phyloP scores from a whole-genome alignment of 2,113 vertebrate genomes.

The Isurus oxyrinchus region DNA sequence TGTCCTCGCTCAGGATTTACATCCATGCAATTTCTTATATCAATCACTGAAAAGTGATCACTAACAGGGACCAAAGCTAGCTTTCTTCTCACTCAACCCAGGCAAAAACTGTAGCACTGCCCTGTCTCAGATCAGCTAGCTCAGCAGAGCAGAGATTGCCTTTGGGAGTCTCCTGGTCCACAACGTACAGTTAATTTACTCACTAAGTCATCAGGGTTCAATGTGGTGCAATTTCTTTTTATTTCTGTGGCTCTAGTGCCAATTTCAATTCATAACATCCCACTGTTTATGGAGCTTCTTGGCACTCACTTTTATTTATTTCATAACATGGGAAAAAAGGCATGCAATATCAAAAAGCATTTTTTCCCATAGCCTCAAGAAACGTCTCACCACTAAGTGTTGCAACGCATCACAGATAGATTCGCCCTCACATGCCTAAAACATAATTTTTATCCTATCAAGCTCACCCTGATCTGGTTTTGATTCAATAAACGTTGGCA shows the following conservation, averaged over 20 bases:
- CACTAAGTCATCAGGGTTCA: neutral
- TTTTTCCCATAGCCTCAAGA: neutral
- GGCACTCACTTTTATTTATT: neutral
- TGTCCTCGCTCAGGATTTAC: neutral
- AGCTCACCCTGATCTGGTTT: neutral
- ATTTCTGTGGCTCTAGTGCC: neutral
- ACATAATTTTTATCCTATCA: neutral
- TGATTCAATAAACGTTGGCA: conserved; percentile 5
- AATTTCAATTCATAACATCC: neutral
- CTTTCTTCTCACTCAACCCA: neutral
- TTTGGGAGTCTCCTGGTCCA: neutral
- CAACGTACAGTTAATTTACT: neutral
- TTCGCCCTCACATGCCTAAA: neutral
- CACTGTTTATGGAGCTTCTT: neutral
- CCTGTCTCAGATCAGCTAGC: neutral
- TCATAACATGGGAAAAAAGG: neutral
- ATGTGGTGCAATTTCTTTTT: neutral
- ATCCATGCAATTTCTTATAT: neutral
- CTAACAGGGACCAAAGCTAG: neutral
- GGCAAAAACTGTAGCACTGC: neutral
- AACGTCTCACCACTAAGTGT: neutral
- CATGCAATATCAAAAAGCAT: neutral
- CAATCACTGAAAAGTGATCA: neutral
- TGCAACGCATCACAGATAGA: neutral
- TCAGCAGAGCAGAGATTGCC: neutral